Conservation (phyloP, 30 jellyfish, hydroid and myxozoan species). For the Pseudorhiza aurosa region DNA sequence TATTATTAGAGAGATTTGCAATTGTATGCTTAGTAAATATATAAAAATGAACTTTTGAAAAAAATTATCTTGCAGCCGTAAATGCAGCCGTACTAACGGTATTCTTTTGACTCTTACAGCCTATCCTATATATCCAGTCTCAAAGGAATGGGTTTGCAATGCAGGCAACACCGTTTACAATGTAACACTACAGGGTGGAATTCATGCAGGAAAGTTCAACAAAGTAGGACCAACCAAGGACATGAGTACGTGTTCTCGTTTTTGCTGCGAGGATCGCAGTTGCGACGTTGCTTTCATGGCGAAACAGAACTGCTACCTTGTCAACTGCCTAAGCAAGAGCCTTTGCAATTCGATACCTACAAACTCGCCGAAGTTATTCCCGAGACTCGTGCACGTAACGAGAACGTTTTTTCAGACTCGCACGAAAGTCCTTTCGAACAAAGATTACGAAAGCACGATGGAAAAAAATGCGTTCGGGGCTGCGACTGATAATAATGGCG, state of each 20-base stretch:
- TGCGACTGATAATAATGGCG: slow-evolving; percentile 20
- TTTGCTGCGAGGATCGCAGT: slow-evolving; percentile 89
- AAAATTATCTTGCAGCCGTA: too few relatives aligned
- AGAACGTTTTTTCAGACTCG: slow-evolving; percentile 57
- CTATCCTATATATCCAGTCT: slow-evolving; percentile 73
- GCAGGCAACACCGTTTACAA: slow-evolving; percentile 78
- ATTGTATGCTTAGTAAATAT: too few relatives aligned
- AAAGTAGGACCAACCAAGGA: slow-evolving; percentile 80
- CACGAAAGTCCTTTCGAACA: slow-evolving; percentile 20
- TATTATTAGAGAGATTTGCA: too few relatives aligned
- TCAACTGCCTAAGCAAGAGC: slow-evolving; percentile 74
- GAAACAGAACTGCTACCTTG: slow-evolving; percentile 89
- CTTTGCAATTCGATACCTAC: slow-evolving; percentile 94
- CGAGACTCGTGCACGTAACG: slow-evolving; percentile 76
- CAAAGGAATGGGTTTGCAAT: slow-evolving; percentile 93
- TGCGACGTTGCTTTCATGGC: slow-evolving; percentile 97
- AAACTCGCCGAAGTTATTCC: slow-evolving; percentile 66
- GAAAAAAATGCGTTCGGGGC: slow-evolving; percentile 45
- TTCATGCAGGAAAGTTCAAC: slow-evolving; percentile 92
- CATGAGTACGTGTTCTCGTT: slow-evolving; percentile 73
- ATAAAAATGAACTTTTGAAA: too few relatives aligned
- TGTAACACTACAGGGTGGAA: slow-evolving; percentile 94
- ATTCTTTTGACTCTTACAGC: slow-evolving; percentile 50
- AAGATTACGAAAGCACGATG: slow-evolving; percentile 2
- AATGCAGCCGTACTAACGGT: too few relatives aligned